Evolutionary conservation across 1,140 invertebrate genomes (phyloP).

Genomic region (Lepidostoma basale): DNA sequence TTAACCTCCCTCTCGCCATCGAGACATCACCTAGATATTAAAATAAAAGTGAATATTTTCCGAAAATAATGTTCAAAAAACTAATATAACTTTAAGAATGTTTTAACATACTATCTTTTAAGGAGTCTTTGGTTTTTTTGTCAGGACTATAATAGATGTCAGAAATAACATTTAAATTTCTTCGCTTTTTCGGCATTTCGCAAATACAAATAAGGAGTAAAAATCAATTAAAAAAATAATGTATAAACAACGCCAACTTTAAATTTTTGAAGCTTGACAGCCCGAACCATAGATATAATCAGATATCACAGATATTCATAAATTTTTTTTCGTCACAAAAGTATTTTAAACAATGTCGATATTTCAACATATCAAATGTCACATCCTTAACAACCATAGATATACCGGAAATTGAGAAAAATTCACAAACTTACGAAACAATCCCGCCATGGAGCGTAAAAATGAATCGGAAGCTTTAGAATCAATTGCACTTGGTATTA

Average conservation of each 20-base stretch:
- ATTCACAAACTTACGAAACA: background rate
- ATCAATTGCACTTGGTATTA: background rate
- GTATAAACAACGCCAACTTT: background rate
- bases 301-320: background rate
- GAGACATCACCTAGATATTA: constrained; percentile 55
- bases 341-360: background rate
- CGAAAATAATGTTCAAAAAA: background rate
- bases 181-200: constrained; percentile 19
- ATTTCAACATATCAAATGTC: too few species aligned
- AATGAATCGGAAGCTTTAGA: background rate
- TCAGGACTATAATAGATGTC: constrained; percentile 17
- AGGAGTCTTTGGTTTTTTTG: constrained; percentile 7
- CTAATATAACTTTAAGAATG: background rate
- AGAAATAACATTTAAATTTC: constrained; percentile 17
- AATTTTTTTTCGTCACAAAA: background rate
- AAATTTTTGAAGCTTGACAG: too few species aligned
- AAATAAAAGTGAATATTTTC: constrained; percentile 23
- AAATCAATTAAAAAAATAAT: background rate
- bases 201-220: background rate
- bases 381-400: too few species aligned
- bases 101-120: constrained; percentile 9
- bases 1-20: constrained; percentile 67
- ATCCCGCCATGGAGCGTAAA: background rate
- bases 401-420: background rate
- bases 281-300: too few species aligned